Conservation (phyloP, 2,888 invertebrate species). For the Drosophila percnosoma region DNA sequence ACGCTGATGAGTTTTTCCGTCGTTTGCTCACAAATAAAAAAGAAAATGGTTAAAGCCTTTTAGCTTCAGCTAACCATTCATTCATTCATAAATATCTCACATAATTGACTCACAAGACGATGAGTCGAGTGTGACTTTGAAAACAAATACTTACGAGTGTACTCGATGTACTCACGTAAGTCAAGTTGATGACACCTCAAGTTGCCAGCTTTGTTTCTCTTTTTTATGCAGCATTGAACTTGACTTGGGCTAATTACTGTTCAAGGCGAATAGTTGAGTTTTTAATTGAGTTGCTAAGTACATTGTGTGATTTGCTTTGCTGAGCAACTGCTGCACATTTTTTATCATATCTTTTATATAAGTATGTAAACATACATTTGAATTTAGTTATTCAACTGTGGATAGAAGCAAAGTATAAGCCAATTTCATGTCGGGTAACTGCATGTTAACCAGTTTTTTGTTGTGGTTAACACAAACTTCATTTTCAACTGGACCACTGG, state of each 20-base stretch:
- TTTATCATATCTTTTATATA: not conserved
- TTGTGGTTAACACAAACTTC: conserved; percentile 32
- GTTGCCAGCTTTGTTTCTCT: conserved; percentile 21
- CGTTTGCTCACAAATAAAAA: conserved; percentile 7
- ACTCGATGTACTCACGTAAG: conserved; percentile 54
- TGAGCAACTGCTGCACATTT: conserved; percentile 37
- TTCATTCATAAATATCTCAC: conserved; percentile 76
- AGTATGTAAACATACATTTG: not conserved
- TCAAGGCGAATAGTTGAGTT: conserved; percentile 16
- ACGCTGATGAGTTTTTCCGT: conserved; percentile 45
- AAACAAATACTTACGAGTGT: conserved; percentile 53
- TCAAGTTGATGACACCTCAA: conserved; percentile 62
- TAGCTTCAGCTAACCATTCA: conserved; percentile 45
- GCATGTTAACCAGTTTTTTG: conserved; percentile 56
- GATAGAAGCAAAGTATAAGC: conserved; percentile 9
- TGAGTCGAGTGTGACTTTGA: conserved; percentile 47
- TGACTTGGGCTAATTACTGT: conserved; percentile 68
- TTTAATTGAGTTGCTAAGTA: conserved; percentile 13
- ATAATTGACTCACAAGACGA: conserved; percentile 70
- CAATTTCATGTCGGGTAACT: conserved; percentile 41
- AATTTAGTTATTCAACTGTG: not conserved
- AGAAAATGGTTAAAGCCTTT: conserved; percentile 42
- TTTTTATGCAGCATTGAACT: conserved; percentile 63
- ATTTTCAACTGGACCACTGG: conserved; percentile 49
- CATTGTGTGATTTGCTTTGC: conserved; percentile 41